Base-by-base conservation (phyloP, 1,140 invertebrate species). In the Papilio machaon region DNA sequence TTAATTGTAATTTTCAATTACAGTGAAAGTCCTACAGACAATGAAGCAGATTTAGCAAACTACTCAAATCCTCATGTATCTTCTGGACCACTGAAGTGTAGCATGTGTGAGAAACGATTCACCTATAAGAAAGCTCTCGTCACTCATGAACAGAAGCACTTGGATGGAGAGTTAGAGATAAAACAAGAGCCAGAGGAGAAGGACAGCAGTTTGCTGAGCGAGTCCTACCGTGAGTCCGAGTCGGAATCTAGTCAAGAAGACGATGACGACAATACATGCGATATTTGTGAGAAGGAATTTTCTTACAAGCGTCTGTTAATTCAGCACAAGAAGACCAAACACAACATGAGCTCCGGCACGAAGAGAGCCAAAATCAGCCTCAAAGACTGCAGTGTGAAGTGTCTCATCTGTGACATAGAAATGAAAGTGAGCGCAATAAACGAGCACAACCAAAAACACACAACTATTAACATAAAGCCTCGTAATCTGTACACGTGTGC, bases 381-480 rank as follows among this genome's bases (percentile, higher is more conserved):
- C 2, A 94, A 95, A 64, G 88, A 94, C 82, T 94, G 93, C 79
- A 84, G 86, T 0, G 94, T 93, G 0, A 91, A 89, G 17, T 95
- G 95, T 80, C 84, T 95, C 19, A 93, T 94, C 43, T 95, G 95
- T 83, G 92, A 95, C 81, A 76, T 94, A 5, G 90, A 92, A 75
- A 93, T 95, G 91, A 91, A 90, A 83, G 94, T 95, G 35, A 87
- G 89, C 73, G 91, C 84, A 9, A 91, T 91, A 23, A 95, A 95
- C 77, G 89, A 88, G 76, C 95, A 95, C 83, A 95, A 95, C 54
- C 86, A 91, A 64, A 91, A 89, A n/a, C 95, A 95, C 80, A 92
- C 91, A 30, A 80, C 90, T 1, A 84, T 84, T 7, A 94, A 94
- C 58, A 91, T 94, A 5, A 95, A 94, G 80, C 93, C 93, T 13